Evolutionary conservation across 2,797 vertebrate species (phyloP).

Genomic region (Chelon labrosus): DNA sequence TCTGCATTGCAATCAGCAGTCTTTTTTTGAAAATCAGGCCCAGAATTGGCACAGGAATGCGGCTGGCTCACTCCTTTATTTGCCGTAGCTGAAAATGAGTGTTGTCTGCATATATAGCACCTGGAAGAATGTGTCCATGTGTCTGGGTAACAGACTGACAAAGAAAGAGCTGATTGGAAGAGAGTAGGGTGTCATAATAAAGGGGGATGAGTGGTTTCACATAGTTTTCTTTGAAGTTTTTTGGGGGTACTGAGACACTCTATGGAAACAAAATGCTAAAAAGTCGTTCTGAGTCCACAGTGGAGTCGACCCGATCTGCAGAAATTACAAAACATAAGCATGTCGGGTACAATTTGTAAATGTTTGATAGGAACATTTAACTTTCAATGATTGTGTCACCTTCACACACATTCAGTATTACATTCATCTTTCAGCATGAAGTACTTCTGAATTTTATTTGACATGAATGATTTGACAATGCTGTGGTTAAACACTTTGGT

Average conservation of each 20-base stretch:
- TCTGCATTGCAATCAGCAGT: conserved; percentile 38
- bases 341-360: not conserved
- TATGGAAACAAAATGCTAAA: too few species aligned
- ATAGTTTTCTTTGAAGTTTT: conserved; percentile 4
- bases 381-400: not conserved
- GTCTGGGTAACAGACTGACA: too few species aligned
- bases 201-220: conserved; percentile 12
- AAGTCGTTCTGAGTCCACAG: too few species aligned
- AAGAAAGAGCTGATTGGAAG: not conserved
- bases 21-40: conserved; percentile 14
- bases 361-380: not conserved
- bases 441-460: too few species aligned
- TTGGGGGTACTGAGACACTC: not conserved
- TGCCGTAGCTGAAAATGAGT: conserved; percentile 11
- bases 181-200: not conserved
- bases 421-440: too few species aligned
- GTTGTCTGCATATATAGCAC: conserved; percentile 3
- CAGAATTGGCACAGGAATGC: conserved; percentile 2
- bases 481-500: not conserved
- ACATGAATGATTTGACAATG: not conserved
- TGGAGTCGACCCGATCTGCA: too few species aligned
- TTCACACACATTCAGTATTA: too few species aligned
- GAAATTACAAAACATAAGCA: not conserved
- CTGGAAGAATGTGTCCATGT: not conserved
- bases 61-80: conserved; percentile 5